These are phyloP conservation scores for Anser cygnoides DNA, from an alignment of 2,113 vertebrate species.

Conservation along the genomic window DNA sequence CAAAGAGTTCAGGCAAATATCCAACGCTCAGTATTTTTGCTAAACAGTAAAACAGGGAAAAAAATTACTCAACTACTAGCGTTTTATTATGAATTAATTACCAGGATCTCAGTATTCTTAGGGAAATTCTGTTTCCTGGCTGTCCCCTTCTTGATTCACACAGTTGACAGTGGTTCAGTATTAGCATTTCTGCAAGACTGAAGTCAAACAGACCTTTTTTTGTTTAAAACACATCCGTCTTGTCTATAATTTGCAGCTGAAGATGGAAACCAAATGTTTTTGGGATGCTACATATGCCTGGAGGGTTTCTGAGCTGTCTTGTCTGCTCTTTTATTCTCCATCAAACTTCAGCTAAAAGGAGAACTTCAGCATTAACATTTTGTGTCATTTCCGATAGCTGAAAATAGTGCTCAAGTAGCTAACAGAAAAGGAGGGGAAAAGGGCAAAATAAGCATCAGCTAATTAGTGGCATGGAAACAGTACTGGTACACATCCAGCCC, in stretches of 20 bases:
- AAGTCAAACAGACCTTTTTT: constrained; percentile 67
- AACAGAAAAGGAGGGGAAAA: background rate
- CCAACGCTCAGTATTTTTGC: constrained; percentile 27
- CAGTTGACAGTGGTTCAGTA: constrained; percentile 50
- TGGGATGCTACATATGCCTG: constrained; percentile 44
- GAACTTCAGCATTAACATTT: background rate
- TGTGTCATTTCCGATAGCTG: constrained; percentile 34
- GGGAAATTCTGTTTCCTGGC: constrained; percentile 62
- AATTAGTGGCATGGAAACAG: background rate
- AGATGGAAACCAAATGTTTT: constrained; percentile 75
- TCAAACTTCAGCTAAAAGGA: constrained; percentile 31
- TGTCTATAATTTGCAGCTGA: constrained; percentile 59
- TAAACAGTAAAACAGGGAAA: background rate
- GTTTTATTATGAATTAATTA: constrained; percentile 50
- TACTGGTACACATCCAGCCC: background rate
- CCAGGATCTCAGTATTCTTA: constrained; percentile 52
- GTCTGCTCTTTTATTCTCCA: constrained; percentile 56
- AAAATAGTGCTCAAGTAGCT: background rate
- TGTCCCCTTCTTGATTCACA: constrained; percentile 41
- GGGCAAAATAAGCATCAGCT: background rate
- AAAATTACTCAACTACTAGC: background rate
- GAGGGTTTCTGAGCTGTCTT: constrained; percentile 62
- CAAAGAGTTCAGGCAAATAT: constrained; percentile 2
- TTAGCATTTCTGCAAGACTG: constrained; percentile 68
- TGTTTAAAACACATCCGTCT: constrained; percentile 64